Evolutionary conservation across 2,113 vertebrate genomes (phyloP).

Genomic region (Raphicerus campestris): DNA sequence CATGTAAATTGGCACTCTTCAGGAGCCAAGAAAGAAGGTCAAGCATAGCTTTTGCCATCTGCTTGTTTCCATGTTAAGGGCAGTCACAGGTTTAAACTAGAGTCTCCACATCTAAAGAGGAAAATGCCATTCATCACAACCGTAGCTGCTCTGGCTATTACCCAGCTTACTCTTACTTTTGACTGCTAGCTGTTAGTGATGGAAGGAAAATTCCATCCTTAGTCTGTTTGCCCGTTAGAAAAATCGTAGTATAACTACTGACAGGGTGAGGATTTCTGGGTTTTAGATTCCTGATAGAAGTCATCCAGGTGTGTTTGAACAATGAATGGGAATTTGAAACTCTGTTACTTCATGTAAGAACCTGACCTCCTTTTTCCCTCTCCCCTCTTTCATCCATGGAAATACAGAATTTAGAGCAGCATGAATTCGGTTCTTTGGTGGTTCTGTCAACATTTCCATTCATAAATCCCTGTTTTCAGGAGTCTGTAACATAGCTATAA

Average conservation of each 20-base stretch:
- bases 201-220: constrained; percentile 74
- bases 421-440: background rate
- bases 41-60: constrained; percentile 68
- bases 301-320: constrained; percentile 42
- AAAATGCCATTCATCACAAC: background rate
- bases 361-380: background rate
- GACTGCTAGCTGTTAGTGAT: constrained; percentile 62
- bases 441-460: constrained; percentile 55
- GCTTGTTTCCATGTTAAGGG: constrained; percentile 51
- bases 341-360: constrained; percentile 4
- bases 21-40: constrained; percentile 50
- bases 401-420: background rate
- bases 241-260: background rate
- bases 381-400: background rate
- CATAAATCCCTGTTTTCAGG: background rate
- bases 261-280: background rate
- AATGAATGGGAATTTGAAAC: constrained; percentile 50
- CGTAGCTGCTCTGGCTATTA: constrained; percentile 19
- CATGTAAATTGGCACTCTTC: constrained; percentile 52
- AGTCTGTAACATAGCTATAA: background rate
- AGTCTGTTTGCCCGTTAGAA: constrained; percentile 76
- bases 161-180: background rate
- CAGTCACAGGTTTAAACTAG: constrained; percentile 52
- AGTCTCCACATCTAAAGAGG: background rate
- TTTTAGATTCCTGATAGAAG: constrained; percentile 51